These are phyloP conservation scores for Leptobrachium ailaonicum DNA, from an alignment of 2,113 vertebrate genomes.

Conservation along the genomic window DNA sequence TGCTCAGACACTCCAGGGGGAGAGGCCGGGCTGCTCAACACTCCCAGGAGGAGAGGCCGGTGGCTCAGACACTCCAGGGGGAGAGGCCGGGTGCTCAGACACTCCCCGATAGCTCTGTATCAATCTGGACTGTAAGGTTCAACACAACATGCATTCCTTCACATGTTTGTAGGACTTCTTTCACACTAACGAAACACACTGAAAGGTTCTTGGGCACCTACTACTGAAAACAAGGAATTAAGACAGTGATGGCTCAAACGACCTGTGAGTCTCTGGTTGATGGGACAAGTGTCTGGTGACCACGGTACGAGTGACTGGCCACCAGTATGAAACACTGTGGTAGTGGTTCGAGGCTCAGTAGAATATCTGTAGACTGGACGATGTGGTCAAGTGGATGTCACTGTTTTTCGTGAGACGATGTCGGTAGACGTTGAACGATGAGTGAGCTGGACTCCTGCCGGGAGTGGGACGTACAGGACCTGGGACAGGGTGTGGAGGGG, in stretches of 20 bases:
- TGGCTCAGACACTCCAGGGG: too few species aligned
- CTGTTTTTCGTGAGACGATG: background rate
- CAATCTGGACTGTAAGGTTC: too few species aligned
- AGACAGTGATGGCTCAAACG: background rate
- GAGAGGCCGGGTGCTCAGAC: too few species aligned
- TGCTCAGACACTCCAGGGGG: too few species aligned
- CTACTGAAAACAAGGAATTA: conserved; percentile 1
- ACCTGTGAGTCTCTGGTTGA: background rate
- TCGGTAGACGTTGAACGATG: conserved; percentile 20
- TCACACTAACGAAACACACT: background rate
- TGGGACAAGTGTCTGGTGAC: background rate
- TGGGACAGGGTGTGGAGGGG: background rate
- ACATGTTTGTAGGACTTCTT: background rate
- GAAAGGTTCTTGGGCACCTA: background rate
- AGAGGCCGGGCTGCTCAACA: too few species aligned
- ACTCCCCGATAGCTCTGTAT: too few species aligned
- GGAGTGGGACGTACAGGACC: conserved; percentile 18
- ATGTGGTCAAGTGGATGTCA: conserved; percentile 12
- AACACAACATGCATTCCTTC: background rate
- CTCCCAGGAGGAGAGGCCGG: too few species aligned
- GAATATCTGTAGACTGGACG: background rate
- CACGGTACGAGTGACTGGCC: background rate
- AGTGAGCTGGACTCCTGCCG: conserved; percentile 15
- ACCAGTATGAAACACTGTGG: background rate
- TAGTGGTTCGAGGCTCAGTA: background rate